Conservation (phyloP, 1,140 invertebrate species). For the Platorchestia sp. region DNA sequence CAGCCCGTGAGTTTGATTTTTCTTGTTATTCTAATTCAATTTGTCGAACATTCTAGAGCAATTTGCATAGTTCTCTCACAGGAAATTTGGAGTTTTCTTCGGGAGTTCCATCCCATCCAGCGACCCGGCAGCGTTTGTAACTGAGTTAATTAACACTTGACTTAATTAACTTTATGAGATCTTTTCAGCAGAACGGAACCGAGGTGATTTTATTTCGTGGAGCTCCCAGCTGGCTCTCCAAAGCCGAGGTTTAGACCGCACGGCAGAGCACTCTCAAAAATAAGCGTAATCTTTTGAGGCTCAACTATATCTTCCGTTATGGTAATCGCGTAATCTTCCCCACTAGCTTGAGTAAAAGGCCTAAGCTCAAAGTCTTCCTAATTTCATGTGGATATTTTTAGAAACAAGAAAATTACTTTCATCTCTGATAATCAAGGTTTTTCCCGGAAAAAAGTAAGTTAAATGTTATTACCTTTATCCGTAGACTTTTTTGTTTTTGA, state of each 20-base stretch:
- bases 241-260: not conserved
- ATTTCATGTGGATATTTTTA: not conserved
- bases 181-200: not conserved
- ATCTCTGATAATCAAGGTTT: not conserved
- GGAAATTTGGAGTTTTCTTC: not conserved
- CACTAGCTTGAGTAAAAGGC: not conserved
- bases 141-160: not conserved
- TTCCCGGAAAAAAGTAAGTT: not conserved
- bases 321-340: not conserved
- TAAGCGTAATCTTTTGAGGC: not conserved
- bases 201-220: not conserved
- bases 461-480: not conserved
- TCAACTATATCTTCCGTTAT: not conserved
- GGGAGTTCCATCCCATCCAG: not conserved
- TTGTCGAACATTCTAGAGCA: not conserved
- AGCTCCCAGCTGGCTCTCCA: not conserved
- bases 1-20: not conserved
- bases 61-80: not conserved
- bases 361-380: not conserved
- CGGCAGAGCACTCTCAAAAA: not conserved
- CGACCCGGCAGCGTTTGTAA: not conserved
- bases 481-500: not conserved
- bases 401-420: not conserved
- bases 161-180: constrained; percentile 3
- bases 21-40: not conserved